Evolutionary conservation across 2,888 invertebrate genomes (phyloP).

Genomic region (Chelonus formosanus): DNA sequence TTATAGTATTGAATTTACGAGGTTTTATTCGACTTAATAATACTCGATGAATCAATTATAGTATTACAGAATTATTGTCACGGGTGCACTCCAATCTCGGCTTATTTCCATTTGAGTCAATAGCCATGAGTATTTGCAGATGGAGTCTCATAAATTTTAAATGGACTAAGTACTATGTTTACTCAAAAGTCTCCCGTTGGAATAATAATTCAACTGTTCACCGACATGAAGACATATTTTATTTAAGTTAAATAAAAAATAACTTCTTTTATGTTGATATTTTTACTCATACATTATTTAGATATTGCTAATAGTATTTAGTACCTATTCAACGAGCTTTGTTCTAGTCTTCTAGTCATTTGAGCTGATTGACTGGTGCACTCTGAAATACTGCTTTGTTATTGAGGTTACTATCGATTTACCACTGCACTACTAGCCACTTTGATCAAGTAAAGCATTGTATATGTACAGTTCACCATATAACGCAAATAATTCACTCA

Average conservation of each 20-base stretch:
- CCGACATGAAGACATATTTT: background rate
- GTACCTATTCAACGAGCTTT: background rate
- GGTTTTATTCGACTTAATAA: slow-evolving; percentile 44
- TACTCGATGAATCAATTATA: slow-evolving; percentile 61
- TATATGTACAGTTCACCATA: too few species aligned
- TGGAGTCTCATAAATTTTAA: slow-evolving; percentile 47
- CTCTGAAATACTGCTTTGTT: slow-evolving; percentile 10
- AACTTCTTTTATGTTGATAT: background rate
- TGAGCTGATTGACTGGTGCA: slow-evolving; percentile 3
- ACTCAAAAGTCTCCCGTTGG: slow-evolving; percentile 40
- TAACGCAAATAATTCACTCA: too few species aligned
- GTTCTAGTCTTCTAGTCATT: background rate
- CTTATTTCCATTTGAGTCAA: slow-evolving; percentile 49
- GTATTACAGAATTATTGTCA: slow-evolving; percentile 58
- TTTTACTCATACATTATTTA: background rate
- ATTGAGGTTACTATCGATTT: slow-evolving; percentile 14
- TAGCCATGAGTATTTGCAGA: slow-evolving; percentile 46
- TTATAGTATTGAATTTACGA: slow-evolving; percentile 23
- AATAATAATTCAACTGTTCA: slow-evolving; percentile 16
- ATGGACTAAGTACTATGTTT: slow-evolving; percentile 45
- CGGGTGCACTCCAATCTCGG: slow-evolving; percentile 37
- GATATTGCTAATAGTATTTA: slow-evolving; percentile 8
- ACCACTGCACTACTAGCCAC: background rate
- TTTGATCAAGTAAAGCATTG: slow-evolving; percentile 15
- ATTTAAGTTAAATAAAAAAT: background rate